Percentiles rank a stretch among this genome's conserved stretches.
These are phyloP conservation scores for Scolopax bukidnonensis DNA, from an alignment of 2,797 vertebrate species.

Conservation along the genomic window DNA sequence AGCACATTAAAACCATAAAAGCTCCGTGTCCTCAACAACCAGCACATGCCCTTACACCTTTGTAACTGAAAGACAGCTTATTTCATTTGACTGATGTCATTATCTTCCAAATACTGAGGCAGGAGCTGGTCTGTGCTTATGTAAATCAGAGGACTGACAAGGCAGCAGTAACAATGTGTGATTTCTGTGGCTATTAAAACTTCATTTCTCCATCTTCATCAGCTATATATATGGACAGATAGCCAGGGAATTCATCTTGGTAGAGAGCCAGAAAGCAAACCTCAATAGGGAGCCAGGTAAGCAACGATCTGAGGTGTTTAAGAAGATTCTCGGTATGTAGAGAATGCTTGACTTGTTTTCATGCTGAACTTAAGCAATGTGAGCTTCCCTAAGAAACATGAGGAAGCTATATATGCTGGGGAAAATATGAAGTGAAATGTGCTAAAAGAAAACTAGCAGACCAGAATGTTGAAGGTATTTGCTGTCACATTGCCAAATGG, in stretches of 20 bases:
- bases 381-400: background rate
- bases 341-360: background rate
- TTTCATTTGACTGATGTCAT: background rate
- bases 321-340: background rate
- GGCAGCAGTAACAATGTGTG: background rate
- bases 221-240: background rate
- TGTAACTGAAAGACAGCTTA: background rate
- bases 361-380: background rate
- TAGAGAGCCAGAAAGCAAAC: background rate
- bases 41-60: background rate
- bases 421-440: background rate
- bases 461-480: background rate
- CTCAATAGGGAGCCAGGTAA: background rate
- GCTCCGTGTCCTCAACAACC: fast-evolving
- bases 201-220: background rate
- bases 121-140: background rate
- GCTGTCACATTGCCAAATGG: background rate
- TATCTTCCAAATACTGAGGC: background rate
- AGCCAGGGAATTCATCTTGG: background rate
- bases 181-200: background rate
- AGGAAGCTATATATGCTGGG: background rate
- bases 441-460: background rate
- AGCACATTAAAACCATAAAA: background rate
- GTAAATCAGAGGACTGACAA: background rate
- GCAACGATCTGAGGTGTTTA: background rate